Evolutionary conservation across 2,113 vertebrate species (phyloP), one percentile per base, ranked within the genome.

Genomic region (Poeciliopsis prolifica): DNA sequence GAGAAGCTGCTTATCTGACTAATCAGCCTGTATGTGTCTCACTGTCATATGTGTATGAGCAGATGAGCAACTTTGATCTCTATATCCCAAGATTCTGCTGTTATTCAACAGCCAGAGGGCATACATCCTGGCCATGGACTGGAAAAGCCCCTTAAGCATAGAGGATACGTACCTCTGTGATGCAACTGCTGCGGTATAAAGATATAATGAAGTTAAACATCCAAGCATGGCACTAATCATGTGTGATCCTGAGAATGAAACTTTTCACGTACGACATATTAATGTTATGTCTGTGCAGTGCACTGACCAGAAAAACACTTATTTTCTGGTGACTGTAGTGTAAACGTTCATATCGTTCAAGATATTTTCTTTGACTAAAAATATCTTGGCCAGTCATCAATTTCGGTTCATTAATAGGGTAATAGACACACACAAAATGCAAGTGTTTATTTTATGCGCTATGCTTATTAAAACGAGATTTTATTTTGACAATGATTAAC

Each of bases 11-110:
- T 91, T 89, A 91, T 93, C 89, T 71, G 86, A 88, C 89, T 93
- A 92, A 94, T 94, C 91, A 84, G 81, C 84, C 75, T 5, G 65
- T 84, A 70, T 72, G 82, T 84, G 89, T 89, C 86, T 91, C 86
- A 74, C 48, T 92, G 90, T 92, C 85, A 80, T 71, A 81, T 85
- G 80, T 76, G 79, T 66, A 74, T 72, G 84, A 88, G 79, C 80
- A 81, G 89, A 91, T 81, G 83, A 83, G 84, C 87, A 91, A 87
- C 92, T 93, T 94, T 94, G 93, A 94, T 94, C 92, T 88, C 67
- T 70, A 82, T 87, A 80, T 89, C 82, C 83, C 84, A 70, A 77
- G 84, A 83, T 67, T 83, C 75, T 75, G 78, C 74, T 76, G 80
- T 74, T 81, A 74, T 86, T 88, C 86, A 66, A 13, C 75, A 70